These are phyloP conservation scores for Keiferia lycopersicella DNA, from an alignment of 2,888 invertebrate genomes.

Conservation along the genomic window DNA sequence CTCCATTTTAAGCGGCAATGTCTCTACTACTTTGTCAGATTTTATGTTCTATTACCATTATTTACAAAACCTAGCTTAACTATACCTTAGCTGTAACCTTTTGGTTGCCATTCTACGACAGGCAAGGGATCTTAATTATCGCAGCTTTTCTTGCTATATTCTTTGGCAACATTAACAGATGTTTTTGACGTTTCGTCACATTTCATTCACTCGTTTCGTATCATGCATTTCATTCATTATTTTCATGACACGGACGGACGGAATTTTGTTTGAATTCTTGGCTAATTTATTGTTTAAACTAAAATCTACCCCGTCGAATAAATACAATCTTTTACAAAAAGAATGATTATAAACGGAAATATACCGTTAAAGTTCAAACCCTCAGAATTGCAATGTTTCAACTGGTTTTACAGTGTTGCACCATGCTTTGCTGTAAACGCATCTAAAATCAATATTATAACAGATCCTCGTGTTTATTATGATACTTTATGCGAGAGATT, in stretches of 20 bases:
- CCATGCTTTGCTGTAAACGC: slow-evolving; percentile 87
- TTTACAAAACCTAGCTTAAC: too few relatives aligned
- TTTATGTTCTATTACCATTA: too few relatives aligned
- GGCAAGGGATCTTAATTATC: background rate
- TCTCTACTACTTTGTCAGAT: too few relatives aligned
- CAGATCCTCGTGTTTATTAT: slow-evolving; percentile 90
- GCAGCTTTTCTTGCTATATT: background rate
- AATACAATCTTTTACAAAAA: background rate
- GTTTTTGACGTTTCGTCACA: slow-evolving; percentile 19
- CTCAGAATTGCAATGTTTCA: slow-evolving; percentile 75
- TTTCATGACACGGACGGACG: background rate
- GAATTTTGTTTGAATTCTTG: background rate
- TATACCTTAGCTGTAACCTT: too few relatives aligned
- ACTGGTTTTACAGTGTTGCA: slow-evolving; percentile 83
- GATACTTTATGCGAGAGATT: slow-evolving; percentile 85
- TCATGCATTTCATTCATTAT: too few relatives aligned
- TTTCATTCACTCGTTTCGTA: too few relatives aligned
- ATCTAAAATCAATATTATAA: slow-evolving; percentile 86
- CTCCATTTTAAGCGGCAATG: too few relatives aligned
- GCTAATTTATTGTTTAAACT: background rate
- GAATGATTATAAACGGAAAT: slow-evolving; percentile 55
- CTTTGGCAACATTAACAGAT: slow-evolving; percentile 7
- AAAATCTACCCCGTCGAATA: background rate
- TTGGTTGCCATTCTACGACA: too few relatives aligned
- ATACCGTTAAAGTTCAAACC: slow-evolving; percentile 65